Evolutionary conservation across 2,113 vertebrate species (phyloP), one percentile per base, ranked within the genome.

Genomic region (Clinocottus analis): DNA sequence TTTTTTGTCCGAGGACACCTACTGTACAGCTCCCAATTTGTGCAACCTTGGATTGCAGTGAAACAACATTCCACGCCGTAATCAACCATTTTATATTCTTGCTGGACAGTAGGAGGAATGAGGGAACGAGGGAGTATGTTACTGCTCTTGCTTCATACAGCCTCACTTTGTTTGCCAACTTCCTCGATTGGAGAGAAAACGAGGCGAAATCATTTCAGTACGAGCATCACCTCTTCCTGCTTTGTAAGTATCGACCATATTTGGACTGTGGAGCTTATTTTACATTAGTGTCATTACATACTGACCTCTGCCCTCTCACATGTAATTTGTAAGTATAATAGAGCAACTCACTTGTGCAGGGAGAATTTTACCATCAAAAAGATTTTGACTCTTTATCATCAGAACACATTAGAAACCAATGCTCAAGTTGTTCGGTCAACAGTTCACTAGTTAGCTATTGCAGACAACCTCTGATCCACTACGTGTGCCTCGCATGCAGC

Each of bases 81-180:
- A 80, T 27, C 14, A 68, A 27, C 25, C 4, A 25, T 14, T 67
- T 17, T 17, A 23, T 68, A 64, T n/a, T 17, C 1, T 59, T 51
- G 35, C 51, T 55, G 41, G 16, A 29, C 33, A 5, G 51, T 23
- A 43, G 31, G 25, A 21, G 21, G 29, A 41, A 59, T 9, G 14
- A 53, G 25, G 56, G 19, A 43, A 14, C 39, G 10, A 31, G 66
- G 65, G 55, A 78, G 45, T 47, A n/a, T 74, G 69, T 84, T 21
- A 68, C 25, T 49, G 29, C 10, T 31, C 21, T 56, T 58, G 33
- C 39, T 37, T 73, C 27, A 55, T 53, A 31, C 49, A 47, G 64
- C 37, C 39, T 55, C 7, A 35, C 43, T 65, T 23, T 71, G 31
- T 72, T 63, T 75, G n/a, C 7, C 14, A 31, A 23, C 23, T 31